Evolutionary conservation across 1,140 invertebrate genomes (phyloP).

Genomic region (Scaptodrosophila lebanonensis): DNA sequence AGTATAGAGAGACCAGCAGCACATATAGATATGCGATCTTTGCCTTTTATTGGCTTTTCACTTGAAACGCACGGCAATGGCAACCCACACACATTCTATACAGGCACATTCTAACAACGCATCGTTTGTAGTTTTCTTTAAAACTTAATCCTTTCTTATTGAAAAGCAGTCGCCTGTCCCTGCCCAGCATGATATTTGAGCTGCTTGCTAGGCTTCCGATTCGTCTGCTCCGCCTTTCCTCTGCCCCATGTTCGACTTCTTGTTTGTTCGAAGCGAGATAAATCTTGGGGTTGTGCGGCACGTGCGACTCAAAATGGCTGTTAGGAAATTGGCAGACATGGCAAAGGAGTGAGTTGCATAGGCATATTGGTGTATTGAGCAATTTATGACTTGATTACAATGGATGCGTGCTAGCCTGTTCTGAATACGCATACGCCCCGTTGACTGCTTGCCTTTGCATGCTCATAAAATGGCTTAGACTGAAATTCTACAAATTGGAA

Average conservation of each 20-base stretch:
- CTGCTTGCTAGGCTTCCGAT: too few species aligned
- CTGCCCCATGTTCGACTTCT: slow-evolving; percentile 1
- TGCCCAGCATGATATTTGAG: slow-evolving; percentile 43
- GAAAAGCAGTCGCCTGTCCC: slow-evolving; percentile 43
- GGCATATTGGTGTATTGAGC: slow-evolving; percentile 56
- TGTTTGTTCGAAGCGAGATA: slow-evolving; percentile 6
- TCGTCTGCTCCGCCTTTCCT: too few species aligned
- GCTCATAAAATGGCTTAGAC: slow-evolving; percentile 7
- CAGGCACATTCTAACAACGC: background rate
- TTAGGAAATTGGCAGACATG: slow-evolving; percentile 33
- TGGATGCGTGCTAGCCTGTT: background rate
- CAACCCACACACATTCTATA: slow-evolving; percentile 12
- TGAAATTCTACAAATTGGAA: slow-evolving; percentile 14
- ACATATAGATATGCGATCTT: slow-evolving; percentile 53
- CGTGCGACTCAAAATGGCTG: slow-evolving; percentile 49
- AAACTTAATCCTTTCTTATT: slow-evolving; percentile 68
- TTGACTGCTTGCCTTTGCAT: background rate
- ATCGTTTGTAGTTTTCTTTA: slow-evolving; percentile 64
- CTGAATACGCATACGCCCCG: slow-evolving; percentile 18
- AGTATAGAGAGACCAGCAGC: slow-evolving; percentile 16
- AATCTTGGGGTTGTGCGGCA: slow-evolving; percentile 21
- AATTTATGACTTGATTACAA: slow-evolving; percentile 74
- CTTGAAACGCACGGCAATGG: background rate
- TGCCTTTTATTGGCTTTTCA: slow-evolving; percentile 61
- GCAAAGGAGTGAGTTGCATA: too few species aligned